Evolutionary conservation across 1,140 invertebrate genomes (phyloP).

Genomic region (Drosophila ambigua): DNA sequence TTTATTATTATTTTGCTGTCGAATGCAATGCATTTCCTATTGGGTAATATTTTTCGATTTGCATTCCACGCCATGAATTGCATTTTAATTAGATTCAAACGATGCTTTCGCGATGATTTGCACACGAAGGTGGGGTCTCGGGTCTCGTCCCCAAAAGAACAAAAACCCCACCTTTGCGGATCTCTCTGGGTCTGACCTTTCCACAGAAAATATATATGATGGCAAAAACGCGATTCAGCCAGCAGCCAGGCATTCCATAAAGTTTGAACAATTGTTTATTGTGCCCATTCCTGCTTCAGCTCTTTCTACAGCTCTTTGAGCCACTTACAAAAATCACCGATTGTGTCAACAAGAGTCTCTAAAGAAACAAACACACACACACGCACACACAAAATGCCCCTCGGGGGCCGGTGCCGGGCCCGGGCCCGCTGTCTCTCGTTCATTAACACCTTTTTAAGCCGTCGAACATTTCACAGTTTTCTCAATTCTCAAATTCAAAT

Average conservation of each 20-base stretch:
- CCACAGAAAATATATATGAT: too few relatives aligned
- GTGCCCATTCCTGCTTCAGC: slow-evolving; percentile 28
- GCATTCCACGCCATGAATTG: slow-evolving; percentile 77
- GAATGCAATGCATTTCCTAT: slow-evolving; percentile 67
- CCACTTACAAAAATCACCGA: slow-evolving; percentile 60
- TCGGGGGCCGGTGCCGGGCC: slow-evolving; percentile 30
- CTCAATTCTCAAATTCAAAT: slow-evolving; percentile 35
- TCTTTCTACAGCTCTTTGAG: slow-evolving; percentile 17
- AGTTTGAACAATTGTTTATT: slow-evolving; percentile 67
- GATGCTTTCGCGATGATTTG: slow-evolving; percentile 34
- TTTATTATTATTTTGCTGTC: slow-evolving; percentile 68
- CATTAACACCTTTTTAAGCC: slow-evolving; percentile 74
- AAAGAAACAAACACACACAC: slow-evolving; percentile 27
- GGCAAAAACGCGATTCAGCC: slow-evolving; percentile 26
- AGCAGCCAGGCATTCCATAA: slow-evolving; percentile 43
- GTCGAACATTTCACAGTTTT: slow-evolving; percentile 61
- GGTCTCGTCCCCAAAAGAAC: slow-evolving; percentile 39
- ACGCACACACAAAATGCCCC: slow-evolving; percentile 63
- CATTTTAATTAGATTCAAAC: slow-evolving; percentile 79
- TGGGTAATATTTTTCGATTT: slow-evolving; percentile 76
- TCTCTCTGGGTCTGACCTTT: slow-evolving; percentile 58
- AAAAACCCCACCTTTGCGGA: slow-evolving; percentile 24
- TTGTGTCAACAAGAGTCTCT: slow-evolving; percentile 72
- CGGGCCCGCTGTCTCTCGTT: slow-evolving; percentile 24
- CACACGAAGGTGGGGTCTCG: slow-evolving; percentile 48